Evolutionary conservation across 2,113 vertebrate species (phyloP), one percentile per base, ranked within the genome.

Genomic region (Columbina picui): DNA sequence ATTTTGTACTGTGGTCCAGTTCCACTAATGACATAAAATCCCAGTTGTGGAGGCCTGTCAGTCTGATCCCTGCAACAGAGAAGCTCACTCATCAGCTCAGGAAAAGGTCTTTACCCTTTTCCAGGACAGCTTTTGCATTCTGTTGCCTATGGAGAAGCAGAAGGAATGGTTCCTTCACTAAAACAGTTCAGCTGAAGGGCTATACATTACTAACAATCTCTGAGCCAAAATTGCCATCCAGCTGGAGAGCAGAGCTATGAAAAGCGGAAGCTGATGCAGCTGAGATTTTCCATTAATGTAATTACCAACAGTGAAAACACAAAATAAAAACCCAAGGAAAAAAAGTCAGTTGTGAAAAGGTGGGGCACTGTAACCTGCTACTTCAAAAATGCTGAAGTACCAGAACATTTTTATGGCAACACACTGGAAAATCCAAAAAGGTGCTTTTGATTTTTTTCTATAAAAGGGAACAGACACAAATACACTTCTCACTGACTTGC

Each of bases 21-120:
- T 43, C 69, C 41, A 27, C 41, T 18, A 38, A 26, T 1, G 26
- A 20, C 7, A 16, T 0, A 7, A 45, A 68, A 64, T 10, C 29
- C 41, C 34, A 0, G 0, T 0, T 0, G 3, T 0, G 2, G 47
- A 27, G 34, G 21, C 50, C 34, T 19, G 23, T 22, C 7, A 17
- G 74, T 26, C 36, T 26, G 34, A 67, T 2, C 65, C 29, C 5
- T 0, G 9, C 1, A 3, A 50, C 22, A 8, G 53, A 38, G 43
- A 71, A 29, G 14, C 22, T 14, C n/a, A 20, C 63, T 10, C 43
- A 12, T 9, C n/a, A 14, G 49, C 73, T 52, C 64, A 47, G 57
- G 13, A 47, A 57, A 60, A 15, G 3, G 20, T 9, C 49, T 41
- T 5, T 49, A 53, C n/a, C 21, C 30, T 43, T 73, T 41, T 41